A percentile compares a stretch with the other conserved stretches of the same genome.
phyloP scores from a whole-genome alignment of 2,797 vertebrate species.

The Ceryle rudis region DNA sequence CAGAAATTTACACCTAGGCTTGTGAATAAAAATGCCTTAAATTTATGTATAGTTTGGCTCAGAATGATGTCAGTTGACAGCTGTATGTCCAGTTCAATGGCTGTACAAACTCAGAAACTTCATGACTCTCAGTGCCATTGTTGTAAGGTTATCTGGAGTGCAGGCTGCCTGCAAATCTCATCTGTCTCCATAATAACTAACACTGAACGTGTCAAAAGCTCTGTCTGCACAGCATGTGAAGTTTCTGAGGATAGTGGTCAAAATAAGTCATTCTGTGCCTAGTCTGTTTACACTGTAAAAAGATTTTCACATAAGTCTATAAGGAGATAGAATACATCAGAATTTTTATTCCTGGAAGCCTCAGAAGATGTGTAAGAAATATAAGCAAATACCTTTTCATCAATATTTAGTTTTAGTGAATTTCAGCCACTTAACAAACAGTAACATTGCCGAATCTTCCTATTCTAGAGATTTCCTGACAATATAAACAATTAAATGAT shows the following conservation, averaged over 20 bases:
- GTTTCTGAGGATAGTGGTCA: not conserved
- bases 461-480: not conserved
- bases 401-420: not conserved
- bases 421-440: not conserved
- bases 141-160: not conserved
- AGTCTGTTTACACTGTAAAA: not conserved
- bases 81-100: not conserved
- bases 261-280: not conserved
- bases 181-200: slow-evolving; percentile 6
- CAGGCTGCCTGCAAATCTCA: not conserved
- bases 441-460: not conserved
- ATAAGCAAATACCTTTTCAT: not conserved
- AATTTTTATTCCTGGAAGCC: not conserved
- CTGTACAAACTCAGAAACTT: not conserved
- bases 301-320: not conserved
- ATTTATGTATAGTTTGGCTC: not conserved
- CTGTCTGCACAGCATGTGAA: not conserved
- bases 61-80: not conserved
- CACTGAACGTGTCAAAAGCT: not conserved
- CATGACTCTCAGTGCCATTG: not conserved
- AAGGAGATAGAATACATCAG: not conserved
- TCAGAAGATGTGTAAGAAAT: not conserved
- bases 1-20: not conserved
- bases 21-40: not conserved
- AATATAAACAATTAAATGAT: not conserved